These are phyloP conservation scores for Gadopsis marmoratus DNA, from an alignment of 2,797 vertebrate species.

Conservation along the genomic window DNA sequence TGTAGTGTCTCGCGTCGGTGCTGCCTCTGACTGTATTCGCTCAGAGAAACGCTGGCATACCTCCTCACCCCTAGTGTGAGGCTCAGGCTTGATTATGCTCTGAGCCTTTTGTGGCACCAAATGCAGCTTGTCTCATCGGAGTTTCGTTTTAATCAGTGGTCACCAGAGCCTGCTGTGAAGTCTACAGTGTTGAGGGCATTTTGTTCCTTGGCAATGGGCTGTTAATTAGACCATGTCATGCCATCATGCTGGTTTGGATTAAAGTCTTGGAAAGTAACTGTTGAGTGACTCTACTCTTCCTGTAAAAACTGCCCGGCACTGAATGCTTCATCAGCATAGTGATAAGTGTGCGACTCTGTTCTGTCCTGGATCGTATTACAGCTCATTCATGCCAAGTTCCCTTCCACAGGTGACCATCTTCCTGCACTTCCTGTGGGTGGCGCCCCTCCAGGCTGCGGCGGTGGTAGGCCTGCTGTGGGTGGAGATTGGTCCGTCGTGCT, in stretches of 20 bases:
- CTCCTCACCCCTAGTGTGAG: constrained; percentile 1
- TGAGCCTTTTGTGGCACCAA: constrained; percentile 13
- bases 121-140: constrained; percentile 10
- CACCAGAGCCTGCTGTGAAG: constrained; percentile 35
- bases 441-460: constrained; percentile 90
- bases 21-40: neutral
- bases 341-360: neutral
- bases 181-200: neutral
- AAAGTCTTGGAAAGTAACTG: constrained; percentile 12
- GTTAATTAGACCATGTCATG: constrained; percentile 13
- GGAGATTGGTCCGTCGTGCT: constrained; percentile 93
- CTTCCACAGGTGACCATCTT: constrained; percentile 91
- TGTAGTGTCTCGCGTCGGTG: neutral
- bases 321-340: neutral
- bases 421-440: constrained; percentile 95
- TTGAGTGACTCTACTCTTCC: neutral
- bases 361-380: neutral
- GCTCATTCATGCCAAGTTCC: neutral
- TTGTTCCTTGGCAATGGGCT: constrained; percentile 35
- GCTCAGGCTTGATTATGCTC: constrained; percentile 20
- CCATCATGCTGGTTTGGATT: constrained; percentile 24
- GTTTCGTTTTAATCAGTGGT: constrained; percentile 49
- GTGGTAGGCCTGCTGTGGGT: constrained; percentile 92
- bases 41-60: neutral
- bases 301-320: neutral